Conservation (phyloP, 2,888 invertebrate species). For the Panopea generosa region DNA sequence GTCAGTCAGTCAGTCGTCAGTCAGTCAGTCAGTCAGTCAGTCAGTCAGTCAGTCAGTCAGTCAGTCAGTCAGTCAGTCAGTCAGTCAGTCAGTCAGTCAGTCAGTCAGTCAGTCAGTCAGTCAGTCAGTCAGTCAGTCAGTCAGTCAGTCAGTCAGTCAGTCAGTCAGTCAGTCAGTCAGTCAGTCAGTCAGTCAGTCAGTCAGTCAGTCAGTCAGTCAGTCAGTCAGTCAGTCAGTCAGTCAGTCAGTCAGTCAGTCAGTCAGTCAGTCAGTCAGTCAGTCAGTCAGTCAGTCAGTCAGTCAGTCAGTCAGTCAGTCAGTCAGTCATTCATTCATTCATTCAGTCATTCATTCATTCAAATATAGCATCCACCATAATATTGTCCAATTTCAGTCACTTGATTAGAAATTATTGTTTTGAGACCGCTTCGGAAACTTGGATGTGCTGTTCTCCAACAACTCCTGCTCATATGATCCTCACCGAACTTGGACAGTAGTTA, state of each 20-base stretch:
- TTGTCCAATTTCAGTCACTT: too few relatives aligned
- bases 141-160: slow-evolving; percentile 30
- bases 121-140: slow-evolving; percentile 25
- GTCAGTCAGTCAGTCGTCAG: too few relatives aligned
- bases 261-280: slow-evolving; percentile 37
- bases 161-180: slow-evolving; percentile 30
- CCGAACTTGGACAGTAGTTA: too few relatives aligned
- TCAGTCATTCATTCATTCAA: slow-evolving; percentile 12
- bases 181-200: slow-evolving; percentile 28
- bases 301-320: slow-evolving; percentile 17
- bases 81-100: slow-evolving; percentile 36
- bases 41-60: slow-evolving; percentile 38
- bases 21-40: slow-evolving; percentile 29
- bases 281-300: slow-evolving; percentile 28
- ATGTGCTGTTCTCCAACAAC: too few relatives aligned
- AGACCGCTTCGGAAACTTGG: too few relatives aligned
- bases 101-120: slow-evolving; percentile 31
- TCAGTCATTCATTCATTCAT: slow-evolving; percentile 13
- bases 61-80: slow-evolving; percentile 33
- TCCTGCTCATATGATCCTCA: too few relatives aligned
- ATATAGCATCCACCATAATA: too few relatives aligned
- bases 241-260: slow-evolving; percentile 40
- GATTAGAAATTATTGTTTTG: too few relatives aligned
- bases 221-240: slow-evolving; percentile 37
- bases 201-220: slow-evolving; percentile 38